phyloP scores from a whole-genome alignment of 2,797 vertebrate genomes.

The Tragopan temminckii region DNA sequence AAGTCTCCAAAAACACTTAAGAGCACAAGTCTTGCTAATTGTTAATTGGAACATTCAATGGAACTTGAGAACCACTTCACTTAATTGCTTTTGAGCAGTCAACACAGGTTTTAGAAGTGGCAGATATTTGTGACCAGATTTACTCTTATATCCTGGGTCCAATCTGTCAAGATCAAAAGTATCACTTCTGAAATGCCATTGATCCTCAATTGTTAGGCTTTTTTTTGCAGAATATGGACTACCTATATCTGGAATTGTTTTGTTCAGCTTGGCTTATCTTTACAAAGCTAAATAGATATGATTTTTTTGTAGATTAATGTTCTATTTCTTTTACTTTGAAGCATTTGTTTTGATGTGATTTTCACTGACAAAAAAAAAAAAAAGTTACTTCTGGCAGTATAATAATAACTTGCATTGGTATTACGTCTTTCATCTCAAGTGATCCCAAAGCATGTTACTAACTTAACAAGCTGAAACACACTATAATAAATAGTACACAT shows the following conservation, averaged over 20 bases:
- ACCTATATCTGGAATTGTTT: neutral
- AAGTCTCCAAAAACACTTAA: slow-evolving; percentile 51
- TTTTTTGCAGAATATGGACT: slow-evolving; percentile 14
- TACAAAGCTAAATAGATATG: neutral
- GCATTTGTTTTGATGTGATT: slow-evolving; percentile 15
- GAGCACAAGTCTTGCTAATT: slow-evolving; percentile 63
- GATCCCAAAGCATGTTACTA: slow-evolving; percentile 66
- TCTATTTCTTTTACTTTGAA: slow-evolving; percentile 27
- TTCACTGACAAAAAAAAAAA: neutral
- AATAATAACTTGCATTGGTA: slow-evolving; percentile 16
- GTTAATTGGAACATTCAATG: slow-evolving; percentile 66
- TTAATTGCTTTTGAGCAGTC: slow-evolving; percentile 70
- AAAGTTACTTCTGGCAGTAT: neutral
- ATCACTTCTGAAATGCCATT: slow-evolving; percentile 28
- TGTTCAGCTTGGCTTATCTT: neutral
- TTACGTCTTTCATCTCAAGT: slow-evolving; percentile 49
- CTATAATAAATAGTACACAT: slow-evolving; percentile 64
- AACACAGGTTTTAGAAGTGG: slow-evolving; percentile 45
- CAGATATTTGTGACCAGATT: slow-evolving; percentile 61
- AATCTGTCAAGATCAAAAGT: slow-evolving; percentile 51
- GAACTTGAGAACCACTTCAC: slow-evolving; percentile 64
- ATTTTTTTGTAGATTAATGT: neutral
- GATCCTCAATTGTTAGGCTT: slow-evolving; percentile 18
- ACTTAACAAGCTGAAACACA: slow-evolving; percentile 70
- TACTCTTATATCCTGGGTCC: slow-evolving; percentile 23